phyloP scores from a whole-genome alignment of 2,888 invertebrate species.

The Linyphia triangularis region DNA sequence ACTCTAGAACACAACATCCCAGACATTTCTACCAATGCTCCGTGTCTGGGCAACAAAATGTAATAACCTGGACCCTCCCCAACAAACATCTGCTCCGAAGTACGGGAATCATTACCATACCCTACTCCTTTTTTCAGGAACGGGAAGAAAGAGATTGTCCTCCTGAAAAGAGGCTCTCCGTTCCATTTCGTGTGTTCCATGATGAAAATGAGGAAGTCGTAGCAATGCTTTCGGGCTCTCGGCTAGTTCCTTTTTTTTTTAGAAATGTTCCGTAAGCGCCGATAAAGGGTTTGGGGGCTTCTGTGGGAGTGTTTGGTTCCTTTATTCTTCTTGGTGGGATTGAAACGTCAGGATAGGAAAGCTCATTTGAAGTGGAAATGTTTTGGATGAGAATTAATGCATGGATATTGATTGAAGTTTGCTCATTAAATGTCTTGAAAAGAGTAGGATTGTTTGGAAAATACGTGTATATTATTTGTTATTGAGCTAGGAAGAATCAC shows the following conservation, averaged over 20 bases:
- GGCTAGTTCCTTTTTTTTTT: conserved; percentile 1
- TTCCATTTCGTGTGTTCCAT: not conserved
- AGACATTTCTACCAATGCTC: conserved; percentile 35
- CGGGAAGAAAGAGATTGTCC: not conserved
- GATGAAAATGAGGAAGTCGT: conserved; percentile 18
- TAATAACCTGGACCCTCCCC: conserved; percentile 41
- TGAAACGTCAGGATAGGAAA: not conserved
- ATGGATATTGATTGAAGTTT: not conserved
- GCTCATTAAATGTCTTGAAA: too few relatives aligned
- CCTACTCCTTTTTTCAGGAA: not conserved
- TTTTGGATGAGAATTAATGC: not conserved
- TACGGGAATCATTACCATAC: conserved; percentile 64
- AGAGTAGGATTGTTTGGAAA: too few relatives aligned
- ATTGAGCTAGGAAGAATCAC: too few relatives aligned
- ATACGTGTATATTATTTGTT: too few relatives aligned
- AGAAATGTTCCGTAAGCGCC: conserved; percentile 7
- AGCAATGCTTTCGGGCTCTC: not conserved
- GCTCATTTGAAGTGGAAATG: not conserved
- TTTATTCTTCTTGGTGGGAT: conserved; percentile 13
- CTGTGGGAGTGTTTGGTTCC: not conserved
- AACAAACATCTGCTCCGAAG: conserved; percentile 49
- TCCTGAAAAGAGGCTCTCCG: not conserved
- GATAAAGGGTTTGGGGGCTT: conserved; percentile 14
- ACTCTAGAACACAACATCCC: conserved; percentile 21
- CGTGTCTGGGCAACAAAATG: conserved; percentile 40